Evolutionary conservation across 1,140 invertebrate genomes (phyloP), one percentile per base, ranked within the genome.

Genomic region (Halyomorpha halys): DNA sequence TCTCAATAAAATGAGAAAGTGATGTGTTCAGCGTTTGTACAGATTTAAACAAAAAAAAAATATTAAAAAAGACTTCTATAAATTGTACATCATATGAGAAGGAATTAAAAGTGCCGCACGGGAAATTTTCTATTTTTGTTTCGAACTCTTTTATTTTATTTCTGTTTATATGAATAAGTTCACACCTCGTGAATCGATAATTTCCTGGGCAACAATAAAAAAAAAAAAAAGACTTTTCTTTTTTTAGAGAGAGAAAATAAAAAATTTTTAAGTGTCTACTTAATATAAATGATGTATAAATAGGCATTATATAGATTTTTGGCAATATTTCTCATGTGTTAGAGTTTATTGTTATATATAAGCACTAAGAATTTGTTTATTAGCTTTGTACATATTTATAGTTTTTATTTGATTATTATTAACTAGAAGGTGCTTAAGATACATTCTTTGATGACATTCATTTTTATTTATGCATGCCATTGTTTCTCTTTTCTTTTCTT

Each of bases 371-470:
- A 60, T 39, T 23, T 60, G 15, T 59, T 34, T 60, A 18, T 60
- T 60, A 60, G 59, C 59, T 60, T 60, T 60, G 59, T 60, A 60
- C 30, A 60, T 60, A 60, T 60, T 44, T 60, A 44, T 60, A 44
- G 30, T 60, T 60, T 60, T 44, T 34, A 44, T 60, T 60, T 60
- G 27, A 60, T 60, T 18, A 44, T 44, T 34, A 60, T 39, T 6
- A 53, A 60, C n/a, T 60, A 44, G 30, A 60, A 60, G 59, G 59
- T 60, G 59, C 59, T 60, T 60, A 60, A 60, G 39, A 44, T 19
- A 44, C n/a, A 44, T 25, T 60, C 34, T 60, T 19, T 60, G 30
- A n/a, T 60, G 25, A 60, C 59, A 60, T 60, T 60, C n/a, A 44
- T 44, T 34, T 53, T 15, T 44, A 44, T 60, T 60, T 60, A 30